These are phyloP conservation scores for Salmo trutta DNA, from an alignment of 2,797 vertebrate genomes.

Conservation along the genomic window DNA sequence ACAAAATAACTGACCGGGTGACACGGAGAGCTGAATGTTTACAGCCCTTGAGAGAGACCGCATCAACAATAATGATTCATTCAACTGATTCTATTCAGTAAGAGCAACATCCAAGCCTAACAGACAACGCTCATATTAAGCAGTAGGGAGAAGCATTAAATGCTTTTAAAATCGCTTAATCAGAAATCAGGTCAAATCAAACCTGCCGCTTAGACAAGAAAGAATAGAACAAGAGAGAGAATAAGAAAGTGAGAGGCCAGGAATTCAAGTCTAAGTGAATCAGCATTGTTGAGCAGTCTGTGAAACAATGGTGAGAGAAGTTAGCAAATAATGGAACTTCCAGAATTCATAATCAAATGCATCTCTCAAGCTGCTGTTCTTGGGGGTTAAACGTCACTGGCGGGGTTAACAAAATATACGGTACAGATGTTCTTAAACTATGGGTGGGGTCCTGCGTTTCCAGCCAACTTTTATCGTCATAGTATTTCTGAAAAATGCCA, in stretches of 20 bases:
- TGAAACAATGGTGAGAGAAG: background rate
- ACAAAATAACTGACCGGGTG: slow-evolving; percentile 1
- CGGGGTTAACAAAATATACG: background rate
- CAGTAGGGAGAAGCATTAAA: background rate
- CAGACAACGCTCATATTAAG: background rate
- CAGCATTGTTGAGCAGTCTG: background rate
- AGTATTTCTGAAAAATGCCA: background rate
- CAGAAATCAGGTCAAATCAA: background rate
- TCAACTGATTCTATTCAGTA: background rate
- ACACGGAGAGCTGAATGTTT: background rate
- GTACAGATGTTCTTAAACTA: background rate
- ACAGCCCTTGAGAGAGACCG: background rate
- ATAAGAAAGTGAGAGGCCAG: background rate
- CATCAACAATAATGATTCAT: too few species aligned
- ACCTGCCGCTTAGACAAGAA: background rate
- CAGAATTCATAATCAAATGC: background rate
- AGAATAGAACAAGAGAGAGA: background rate
- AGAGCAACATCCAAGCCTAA: background rate
- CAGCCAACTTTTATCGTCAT: background rate
- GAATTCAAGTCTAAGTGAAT: background rate
- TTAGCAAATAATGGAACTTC: background rate
- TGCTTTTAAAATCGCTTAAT: background rate
- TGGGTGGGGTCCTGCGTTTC: background rate
- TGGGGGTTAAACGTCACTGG: background rate
- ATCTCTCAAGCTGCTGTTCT: slow-evolving; percentile 7